phyloP scores from a whole-genome alignment of 2,888 invertebrate species.

The Sturmia bella region DNA sequence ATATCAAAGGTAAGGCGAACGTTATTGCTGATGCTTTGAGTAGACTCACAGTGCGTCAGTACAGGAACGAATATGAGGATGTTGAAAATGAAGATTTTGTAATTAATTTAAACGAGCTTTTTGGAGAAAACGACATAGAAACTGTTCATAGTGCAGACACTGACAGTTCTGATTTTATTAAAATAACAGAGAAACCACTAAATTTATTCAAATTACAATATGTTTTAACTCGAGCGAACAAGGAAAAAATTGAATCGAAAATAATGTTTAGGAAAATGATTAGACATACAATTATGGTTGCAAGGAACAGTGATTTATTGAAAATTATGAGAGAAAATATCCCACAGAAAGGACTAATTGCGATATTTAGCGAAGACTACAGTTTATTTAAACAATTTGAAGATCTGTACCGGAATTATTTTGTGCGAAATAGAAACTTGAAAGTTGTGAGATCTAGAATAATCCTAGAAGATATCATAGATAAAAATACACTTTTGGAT shows the following conservation, averaged over 20 bases:
- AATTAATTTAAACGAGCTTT: constrained; percentile 21
- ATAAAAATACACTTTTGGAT: not conserved
- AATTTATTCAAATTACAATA: constrained; percentile 13
- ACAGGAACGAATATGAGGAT: not conserved
- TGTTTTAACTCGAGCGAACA: not conserved
- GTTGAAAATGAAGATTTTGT: not conserved
- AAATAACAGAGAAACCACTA: not conserved
- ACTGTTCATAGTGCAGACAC: constrained; percentile 31
- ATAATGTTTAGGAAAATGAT: constrained; percentile 31
- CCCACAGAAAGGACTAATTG: not conserved
- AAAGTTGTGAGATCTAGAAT: not conserved
- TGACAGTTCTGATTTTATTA: constrained; percentile 25
- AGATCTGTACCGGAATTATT: not conserved
- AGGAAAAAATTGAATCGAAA: not conserved
- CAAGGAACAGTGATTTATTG: not conserved
- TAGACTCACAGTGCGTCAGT: constrained; percentile 2
- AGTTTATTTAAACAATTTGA: not conserved
- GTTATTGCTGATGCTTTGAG: constrained; percentile 22
- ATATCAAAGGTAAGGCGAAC: constrained; percentile 28
- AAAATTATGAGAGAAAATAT: not conserved
- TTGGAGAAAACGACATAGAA: constrained; percentile 7
- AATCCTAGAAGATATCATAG: not conserved
- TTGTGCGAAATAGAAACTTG: not conserved
- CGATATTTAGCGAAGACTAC: not conserved
- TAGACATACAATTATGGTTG: not conserved